phyloP scores from a whole-genome alignment of 2,888 invertebrate genomes.

The Megastigmus dorsalis region DNA sequence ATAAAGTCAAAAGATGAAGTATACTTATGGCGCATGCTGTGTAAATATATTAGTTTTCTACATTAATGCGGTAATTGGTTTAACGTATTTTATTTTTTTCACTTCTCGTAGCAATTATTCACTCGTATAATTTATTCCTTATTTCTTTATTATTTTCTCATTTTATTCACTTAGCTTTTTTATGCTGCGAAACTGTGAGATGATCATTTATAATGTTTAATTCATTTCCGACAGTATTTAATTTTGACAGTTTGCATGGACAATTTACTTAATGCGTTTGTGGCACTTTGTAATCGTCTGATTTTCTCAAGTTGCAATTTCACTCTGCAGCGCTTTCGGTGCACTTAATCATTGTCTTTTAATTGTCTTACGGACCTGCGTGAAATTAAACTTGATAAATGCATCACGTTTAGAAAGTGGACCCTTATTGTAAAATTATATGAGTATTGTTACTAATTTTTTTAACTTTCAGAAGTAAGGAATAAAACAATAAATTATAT shows the following conservation, averaged over 20 bases:
- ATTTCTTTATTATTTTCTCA: slow-evolving; percentile 10
- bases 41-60: slow-evolving; percentile 4
- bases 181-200: not conserved
- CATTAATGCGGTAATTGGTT: slow-evolving; percentile 16
- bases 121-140: slow-evolving; percentile 33
- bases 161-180: not conserved
- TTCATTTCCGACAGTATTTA: too few relatives aligned
- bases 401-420: too few relatives aligned
- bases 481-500: slow-evolving; percentile 20
- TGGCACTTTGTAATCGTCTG: too few relatives aligned
- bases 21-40: not conserved
- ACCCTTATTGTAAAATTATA: not conserved
- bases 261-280: too few relatives aligned
- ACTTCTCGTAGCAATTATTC: not conserved
- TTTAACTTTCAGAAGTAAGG: slow-evolving; percentile 29
- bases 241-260: too few relatives aligned
- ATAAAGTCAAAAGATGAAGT: not conserved
- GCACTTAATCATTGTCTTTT: too few relatives aligned
- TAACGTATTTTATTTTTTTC: slow-evolving; percentile 6
- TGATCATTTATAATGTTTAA: too few relatives aligned
- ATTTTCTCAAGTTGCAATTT: too few relatives aligned
- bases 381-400: too few relatives aligned
- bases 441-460: not conserved
- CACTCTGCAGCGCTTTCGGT: too few relatives aligned
- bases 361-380: too few relatives aligned